phyloP scores from a whole-genome alignment of 2,113 vertebrate genomes.

The Otocyon megalotis region DNA sequence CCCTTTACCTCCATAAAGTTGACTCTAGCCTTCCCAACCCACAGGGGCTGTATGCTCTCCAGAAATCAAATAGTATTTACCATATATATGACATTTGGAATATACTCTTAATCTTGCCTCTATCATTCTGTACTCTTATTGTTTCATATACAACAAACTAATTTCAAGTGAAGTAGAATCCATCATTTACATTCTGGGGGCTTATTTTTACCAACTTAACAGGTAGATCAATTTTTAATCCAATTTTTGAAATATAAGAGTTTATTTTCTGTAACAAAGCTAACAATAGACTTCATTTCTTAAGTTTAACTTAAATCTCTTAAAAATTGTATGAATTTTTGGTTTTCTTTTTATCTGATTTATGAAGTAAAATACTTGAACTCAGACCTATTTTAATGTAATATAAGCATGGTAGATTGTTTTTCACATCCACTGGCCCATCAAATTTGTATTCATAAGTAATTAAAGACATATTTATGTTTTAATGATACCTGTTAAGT shows the following conservation, averaged over 20 bases:
- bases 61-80: background rate
- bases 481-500: conserved; percentile 6
- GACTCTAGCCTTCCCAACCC: background rate
- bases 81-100: background rate
- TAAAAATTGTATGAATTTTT: background rate
- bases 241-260: background rate
- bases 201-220: background rate
- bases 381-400: background rate
- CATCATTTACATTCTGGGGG: background rate
- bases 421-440: background rate
- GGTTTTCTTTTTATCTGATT: background rate
- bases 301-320: background rate
- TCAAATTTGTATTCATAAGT: conserved; percentile 49
- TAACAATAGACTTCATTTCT: background rate
- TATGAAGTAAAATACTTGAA: background rate
- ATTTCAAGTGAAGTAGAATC: background rate
- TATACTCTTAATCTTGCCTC: background rate
- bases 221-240: background rate
- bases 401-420: conserved; percentile 2
- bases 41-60: background rate
- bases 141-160: background rate
- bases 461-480: conserved; percentile 67
- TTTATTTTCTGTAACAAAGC: background rate
- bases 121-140: background rate
- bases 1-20: background rate